Conservation (phyloP, 2,113 vertebrate species). For the Barnardius zonarius region DNA sequence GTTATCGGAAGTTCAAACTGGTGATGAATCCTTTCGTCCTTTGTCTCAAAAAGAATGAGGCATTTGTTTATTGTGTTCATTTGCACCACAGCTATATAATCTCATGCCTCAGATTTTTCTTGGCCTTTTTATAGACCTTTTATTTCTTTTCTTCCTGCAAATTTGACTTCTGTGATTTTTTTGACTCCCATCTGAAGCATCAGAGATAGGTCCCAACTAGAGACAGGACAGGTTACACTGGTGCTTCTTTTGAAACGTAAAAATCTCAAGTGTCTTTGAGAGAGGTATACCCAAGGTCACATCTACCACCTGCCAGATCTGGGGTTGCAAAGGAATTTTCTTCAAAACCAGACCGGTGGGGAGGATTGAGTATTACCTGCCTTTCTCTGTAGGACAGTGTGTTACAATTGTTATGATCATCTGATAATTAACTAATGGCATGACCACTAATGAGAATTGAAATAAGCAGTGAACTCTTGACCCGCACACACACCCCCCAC, state of each 20-base stretch:
- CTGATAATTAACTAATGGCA: background rate
- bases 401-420: background rate
- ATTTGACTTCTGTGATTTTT: background rate
- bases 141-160: background rate
- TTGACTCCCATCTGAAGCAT: background rate
- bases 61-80: background rate
- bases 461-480: background rate
- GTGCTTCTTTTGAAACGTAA: background rate
- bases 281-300: background rate
- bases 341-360: background rate
- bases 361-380: accelerated
- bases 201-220: background rate
- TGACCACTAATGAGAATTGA: background rate
- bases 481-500: too few species aligned
- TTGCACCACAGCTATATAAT: background rate
- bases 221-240: background rate
- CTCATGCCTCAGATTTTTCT: background rate
- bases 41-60: background rate
- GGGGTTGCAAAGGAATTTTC: background rate
- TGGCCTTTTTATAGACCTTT: background rate
- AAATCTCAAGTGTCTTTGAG: background rate
- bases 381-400: background rate
- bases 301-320: background rate
- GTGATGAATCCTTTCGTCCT: background rate
- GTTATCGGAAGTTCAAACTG: background rate